These are phyloP conservation scores for Pangasius krempfi DNA, from an alignment of 2,797 vertebrate species.

Conservation along the genomic window DNA sequence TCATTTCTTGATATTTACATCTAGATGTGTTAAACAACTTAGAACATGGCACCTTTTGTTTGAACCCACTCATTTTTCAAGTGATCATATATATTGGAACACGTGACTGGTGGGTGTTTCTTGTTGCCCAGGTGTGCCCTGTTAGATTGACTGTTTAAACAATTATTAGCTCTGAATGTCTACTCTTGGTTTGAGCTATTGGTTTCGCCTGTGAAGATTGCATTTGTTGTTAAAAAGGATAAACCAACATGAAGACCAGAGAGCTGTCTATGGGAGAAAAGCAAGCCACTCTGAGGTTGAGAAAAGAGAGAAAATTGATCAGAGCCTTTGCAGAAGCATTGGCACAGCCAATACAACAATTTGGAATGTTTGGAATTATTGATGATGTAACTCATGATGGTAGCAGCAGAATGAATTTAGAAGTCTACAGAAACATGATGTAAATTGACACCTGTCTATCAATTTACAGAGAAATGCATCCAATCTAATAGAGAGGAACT, in stretches of 20 bases:
- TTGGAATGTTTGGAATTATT: neutral
- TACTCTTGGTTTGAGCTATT: neutral
- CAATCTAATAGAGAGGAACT: neutral
- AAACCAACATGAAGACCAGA: neutral
- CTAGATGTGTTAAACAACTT: neutral
- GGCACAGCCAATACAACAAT: neutral
- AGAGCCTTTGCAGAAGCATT: neutral
- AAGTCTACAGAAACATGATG: neutral
- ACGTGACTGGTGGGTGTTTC: neutral
- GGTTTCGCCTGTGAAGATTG: neutral
- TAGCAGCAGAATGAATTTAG: neutral
- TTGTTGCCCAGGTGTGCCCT: neutral
- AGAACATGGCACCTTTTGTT: neutral
- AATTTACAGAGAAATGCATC: neutral
- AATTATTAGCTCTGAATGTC: neutral
- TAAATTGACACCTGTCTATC: neutral
- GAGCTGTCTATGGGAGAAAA: neutral
- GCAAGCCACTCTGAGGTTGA: neutral
- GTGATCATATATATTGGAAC: neutral
- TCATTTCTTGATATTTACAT: neutral
- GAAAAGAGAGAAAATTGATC: neutral
- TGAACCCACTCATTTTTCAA: neutral
- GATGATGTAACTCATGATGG: neutral
- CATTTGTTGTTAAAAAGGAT: neutral
- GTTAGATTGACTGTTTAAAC: neutral